Evolutionary conservation across 2,797 vertebrate genomes (phyloP).

Genomic region (Acridotheres tristis): DNA sequence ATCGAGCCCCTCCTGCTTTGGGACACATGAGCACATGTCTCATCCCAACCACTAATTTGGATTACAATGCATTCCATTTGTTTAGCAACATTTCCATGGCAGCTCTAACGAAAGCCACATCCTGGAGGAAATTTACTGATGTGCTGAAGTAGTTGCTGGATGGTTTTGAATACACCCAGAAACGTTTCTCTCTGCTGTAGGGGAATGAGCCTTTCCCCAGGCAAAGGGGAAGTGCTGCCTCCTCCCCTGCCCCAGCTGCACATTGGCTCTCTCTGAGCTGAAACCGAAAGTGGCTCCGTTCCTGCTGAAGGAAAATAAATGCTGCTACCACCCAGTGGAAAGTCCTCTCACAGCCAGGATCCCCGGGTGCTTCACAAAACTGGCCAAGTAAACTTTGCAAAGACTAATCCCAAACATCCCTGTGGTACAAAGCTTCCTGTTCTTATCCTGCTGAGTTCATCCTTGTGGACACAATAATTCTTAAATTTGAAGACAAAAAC

Average conservation of each 20-base stretch:
- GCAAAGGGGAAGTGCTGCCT: background rate
- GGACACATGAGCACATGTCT: rapidly evolving
- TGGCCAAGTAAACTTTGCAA: background rate
- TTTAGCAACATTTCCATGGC: rapidly evolving
- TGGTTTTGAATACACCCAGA: rapidly evolving
- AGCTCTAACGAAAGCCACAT: rapidly evolving
- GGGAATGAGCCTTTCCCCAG: background rate
- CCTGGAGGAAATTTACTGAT: background rate
- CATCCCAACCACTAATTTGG: background rate
- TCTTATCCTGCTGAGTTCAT: background rate
- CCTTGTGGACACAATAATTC: background rate
- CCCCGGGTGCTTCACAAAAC: background rate
- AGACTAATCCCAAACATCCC: background rate
- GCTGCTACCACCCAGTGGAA: slow-evolving; percentile 54
- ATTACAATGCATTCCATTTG: background rate
- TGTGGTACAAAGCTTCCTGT: rapidly evolving
- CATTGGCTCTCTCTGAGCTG: rapidly evolving
- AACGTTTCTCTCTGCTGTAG: background rate
- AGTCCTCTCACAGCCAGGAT: background rate
- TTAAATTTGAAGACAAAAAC: background rate
- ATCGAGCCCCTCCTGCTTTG: background rate
- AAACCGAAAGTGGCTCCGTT: background rate
- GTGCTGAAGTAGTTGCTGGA: rapidly evolving
- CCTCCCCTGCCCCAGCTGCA: background rate
- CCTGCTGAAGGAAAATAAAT: background rate